Evolutionary conservation across 2,797 vertebrate genomes (phyloP), one percentile per base, ranked within the genome.

Genomic region (Carcharodon carcharias): DNA sequence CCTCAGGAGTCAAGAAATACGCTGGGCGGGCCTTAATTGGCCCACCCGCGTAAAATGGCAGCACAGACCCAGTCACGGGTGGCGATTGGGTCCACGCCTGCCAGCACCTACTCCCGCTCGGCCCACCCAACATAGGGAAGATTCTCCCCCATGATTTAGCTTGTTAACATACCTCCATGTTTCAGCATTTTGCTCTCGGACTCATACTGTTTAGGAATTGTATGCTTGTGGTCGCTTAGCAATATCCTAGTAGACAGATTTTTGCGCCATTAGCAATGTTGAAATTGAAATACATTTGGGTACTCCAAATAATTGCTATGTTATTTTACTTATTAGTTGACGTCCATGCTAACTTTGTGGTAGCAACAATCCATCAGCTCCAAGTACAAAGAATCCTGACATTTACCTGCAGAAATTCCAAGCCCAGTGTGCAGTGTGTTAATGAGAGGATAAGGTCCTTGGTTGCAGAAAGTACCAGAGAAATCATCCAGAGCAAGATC

Each of bases 381-480:
- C 77, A 71, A 45, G 21, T 8, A 28, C 54, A 56, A 45, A 63
- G 26, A 21, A 96, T 9, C 82, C 26, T 96, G 65, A 97, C 97
- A 96, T 94, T 97, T 50, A 97, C 96, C 97, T 61, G 96, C 96
- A 54, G 96, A 96, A 87, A 97, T 96, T 56, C 97, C 97, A 58
- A 98, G 96, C 69, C 97, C 97, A 35, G 96, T 97, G 97, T 98
- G 98, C 96, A 98, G 96, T 95, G 97, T 97, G 96, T 96, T 98
- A 97, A 98, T 98, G 91, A 98, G 97, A 31, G 98, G 97, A 88
- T 98, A 98, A 97, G 35, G 97, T 96, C 97, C 98, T 97, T 98
- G 97, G 87, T 97, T 97, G 96, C 97, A 98, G 97, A 98, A 98
- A 96, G 97, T 97, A 58, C 98, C 97, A 16, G 95, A 97, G 97